These are phyloP conservation scores for Myotis davidii DNA, from an alignment of 2,113 vertebrate species.

Conservation along the genomic window DNA sequence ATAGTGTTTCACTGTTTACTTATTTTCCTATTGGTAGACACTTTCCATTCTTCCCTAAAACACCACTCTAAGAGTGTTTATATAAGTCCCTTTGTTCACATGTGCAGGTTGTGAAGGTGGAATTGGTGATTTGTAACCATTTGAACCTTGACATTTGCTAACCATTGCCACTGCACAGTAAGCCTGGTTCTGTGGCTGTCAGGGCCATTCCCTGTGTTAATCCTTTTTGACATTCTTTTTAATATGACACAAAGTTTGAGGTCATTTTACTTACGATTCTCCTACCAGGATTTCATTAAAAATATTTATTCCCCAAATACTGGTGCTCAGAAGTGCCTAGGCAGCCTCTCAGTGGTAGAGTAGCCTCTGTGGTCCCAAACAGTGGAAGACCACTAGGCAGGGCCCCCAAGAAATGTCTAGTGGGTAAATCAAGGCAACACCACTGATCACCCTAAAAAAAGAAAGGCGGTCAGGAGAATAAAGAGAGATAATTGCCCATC, in stretches of 20 bases:
- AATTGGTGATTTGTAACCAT: not conserved
- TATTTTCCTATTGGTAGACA: not conserved
- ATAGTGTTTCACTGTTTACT: not conserved
- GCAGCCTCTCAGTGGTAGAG: not conserved
- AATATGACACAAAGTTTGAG: not conserved
- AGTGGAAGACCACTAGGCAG: not conserved
- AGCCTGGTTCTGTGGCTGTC: not conserved
- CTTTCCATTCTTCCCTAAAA: not conserved
- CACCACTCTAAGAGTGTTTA: not conserved
- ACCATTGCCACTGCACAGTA: rapidly evolving
- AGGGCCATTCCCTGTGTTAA: not conserved
- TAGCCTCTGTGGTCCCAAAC: not conserved
- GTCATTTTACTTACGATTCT: not conserved
- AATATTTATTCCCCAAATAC: not conserved
- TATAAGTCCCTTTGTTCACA: not conserved
- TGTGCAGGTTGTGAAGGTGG: not conserved
- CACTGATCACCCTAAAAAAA: not conserved
- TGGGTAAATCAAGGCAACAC: not conserved
- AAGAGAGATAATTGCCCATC: not conserved
- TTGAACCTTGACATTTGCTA: too few relatives aligned
- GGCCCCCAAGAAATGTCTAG: not conserved
- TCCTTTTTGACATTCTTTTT: not conserved
- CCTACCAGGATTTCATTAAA: not conserved
- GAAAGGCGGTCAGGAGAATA: not conserved
- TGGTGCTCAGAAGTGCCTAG: too few relatives aligned